Percentiles rank a stretch among this genome's conserved stretches.
Evolutionary conservation across 2,113 vertebrate species (phyloP).

Genomic region (Alectura lathami): DNA sequence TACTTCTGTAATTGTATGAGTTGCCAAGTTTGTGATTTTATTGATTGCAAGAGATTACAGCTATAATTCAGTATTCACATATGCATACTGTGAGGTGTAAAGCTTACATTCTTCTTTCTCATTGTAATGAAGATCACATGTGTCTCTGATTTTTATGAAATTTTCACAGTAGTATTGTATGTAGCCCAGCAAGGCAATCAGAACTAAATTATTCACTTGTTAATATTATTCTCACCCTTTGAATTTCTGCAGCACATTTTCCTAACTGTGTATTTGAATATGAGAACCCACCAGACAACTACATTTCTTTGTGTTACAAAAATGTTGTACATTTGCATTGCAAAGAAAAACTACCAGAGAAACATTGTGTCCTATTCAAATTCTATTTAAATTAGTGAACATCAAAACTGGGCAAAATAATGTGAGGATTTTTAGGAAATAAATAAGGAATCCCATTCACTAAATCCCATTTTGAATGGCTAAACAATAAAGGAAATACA

Average conservation of each 20-base stretch:
- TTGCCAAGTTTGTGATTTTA: not conserved
- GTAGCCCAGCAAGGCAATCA: not conserved
- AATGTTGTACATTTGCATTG: slow-evolving; percentile 50
- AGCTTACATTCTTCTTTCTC: not conserved
- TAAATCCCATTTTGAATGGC: slow-evolving; percentile 1
- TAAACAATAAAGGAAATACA: not conserved
- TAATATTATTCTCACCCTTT: slow-evolving; percentile 32
- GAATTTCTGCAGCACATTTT: not conserved
- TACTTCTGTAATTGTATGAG: not conserved
- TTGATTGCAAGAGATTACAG: not conserved
- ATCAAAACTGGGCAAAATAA: not conserved
- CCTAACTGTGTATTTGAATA: slow-evolving; percentile 45
- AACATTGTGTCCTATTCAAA: not conserved
- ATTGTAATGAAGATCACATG: slow-evolving; percentile 3
- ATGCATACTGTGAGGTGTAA: not conserved
- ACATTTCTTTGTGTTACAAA: slow-evolving; percentile 35
- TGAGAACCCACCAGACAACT: slow-evolving; percentile 25
- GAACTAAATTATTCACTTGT: slow-evolving; percentile 19
- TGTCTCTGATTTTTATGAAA: slow-evolving; percentile 35
- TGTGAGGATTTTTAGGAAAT: not conserved
- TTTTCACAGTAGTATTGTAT: slow-evolving; percentile 1
- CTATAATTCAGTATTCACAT: not conserved
- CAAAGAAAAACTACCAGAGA: not conserved
- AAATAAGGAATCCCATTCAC: not conserved
- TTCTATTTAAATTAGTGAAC: not conserved